Base-by-base conservation (phyloP, 35 echinoderm and acorn worm genomes). In the Hemicentrotus pulcherrimus region DNA sequence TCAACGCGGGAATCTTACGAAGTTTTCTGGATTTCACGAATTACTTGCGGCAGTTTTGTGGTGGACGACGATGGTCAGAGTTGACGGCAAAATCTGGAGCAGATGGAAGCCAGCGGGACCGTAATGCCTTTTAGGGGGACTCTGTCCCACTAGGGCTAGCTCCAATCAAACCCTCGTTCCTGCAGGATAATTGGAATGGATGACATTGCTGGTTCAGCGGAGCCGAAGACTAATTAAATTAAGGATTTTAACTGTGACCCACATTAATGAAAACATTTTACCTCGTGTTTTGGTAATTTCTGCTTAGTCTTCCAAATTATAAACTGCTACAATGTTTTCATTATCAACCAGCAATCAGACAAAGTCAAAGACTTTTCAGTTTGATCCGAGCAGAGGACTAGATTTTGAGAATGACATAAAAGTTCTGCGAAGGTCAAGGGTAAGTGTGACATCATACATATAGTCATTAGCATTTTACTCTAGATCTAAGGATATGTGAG, bases 351-450 rank as follows among this genome's bases (percentile, higher is more conserved):
- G 32, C 88, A 90, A 14, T 33, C 88, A 90, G 24, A 90, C 32
- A 45, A 90, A 90, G 19, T 32, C 32, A 18, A 90, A 47, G 91
- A 58, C 91, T n/a, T 93, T 93, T 18, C 45, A 93, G 46, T 50
- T 93, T 58, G 91, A 93, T 93, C 91, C 91, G 13, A 93, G 91
- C 46, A 32, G 91, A 50, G 91, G 48, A 47, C 9, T 58, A 13
- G 48, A 93, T 58, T 93, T 93, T 47, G 91, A 93, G 48, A 93
- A 47, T 50, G 91, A 93, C 91, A 93, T 93, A 32, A 93, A 93
- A 58, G 11, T 93, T 58, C 30, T 93, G 46, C 91, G 91, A 0
- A 47, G 91, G 46, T 93, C 91, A 93, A 47, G 91, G 91, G 91
- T 93, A 58, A 93, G 91, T 93, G 46, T 92, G 7, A 10, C 50